Conservation (phyloP, 2,888 invertebrate genomes). For the Heliconius erato region DNA sequence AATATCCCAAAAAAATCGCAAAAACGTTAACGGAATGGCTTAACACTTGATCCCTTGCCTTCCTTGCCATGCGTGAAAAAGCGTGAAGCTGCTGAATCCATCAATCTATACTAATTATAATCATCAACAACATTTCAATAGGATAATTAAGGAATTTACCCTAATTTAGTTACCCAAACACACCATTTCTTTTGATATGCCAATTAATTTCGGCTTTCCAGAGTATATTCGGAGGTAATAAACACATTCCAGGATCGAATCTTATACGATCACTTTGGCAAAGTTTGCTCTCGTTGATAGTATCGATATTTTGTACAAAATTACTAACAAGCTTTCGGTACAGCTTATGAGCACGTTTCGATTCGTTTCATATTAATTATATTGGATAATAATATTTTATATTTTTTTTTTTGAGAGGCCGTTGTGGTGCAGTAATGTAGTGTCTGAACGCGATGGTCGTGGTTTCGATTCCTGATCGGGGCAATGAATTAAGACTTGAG, state of each 20-base stretch:
- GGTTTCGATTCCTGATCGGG: neutral
- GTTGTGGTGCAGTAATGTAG: too few relatives aligned
- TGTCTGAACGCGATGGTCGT: neutral
- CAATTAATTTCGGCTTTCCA: neutral
- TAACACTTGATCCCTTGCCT: too few relatives aligned
- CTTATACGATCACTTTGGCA: neutral
- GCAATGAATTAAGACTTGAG: neutral
- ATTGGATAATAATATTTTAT: neutral
- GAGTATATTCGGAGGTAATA: neutral
- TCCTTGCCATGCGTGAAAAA: too few relatives aligned
- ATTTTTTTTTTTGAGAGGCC: too few relatives aligned
- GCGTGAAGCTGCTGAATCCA: too few relatives aligned
- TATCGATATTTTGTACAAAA: slow-evolving; percentile 4
- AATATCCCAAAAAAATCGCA: too few relatives aligned
- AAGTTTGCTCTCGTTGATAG: slow-evolving; percentile 2
- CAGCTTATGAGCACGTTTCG: neutral
- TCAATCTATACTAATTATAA: too few relatives aligned
- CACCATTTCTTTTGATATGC: neutral
- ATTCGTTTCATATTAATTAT: neutral
- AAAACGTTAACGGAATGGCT: too few relatives aligned
- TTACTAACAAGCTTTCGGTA: slow-evolving; percentile 1
- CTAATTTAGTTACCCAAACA: neutral
- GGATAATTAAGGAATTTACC: too few relatives aligned
- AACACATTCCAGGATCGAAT: neutral
- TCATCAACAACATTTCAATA: too few relatives aligned